phyloP scores from a whole-genome alignment of 2,797 vertebrate species.

The Darevskia mixta region DNA sequence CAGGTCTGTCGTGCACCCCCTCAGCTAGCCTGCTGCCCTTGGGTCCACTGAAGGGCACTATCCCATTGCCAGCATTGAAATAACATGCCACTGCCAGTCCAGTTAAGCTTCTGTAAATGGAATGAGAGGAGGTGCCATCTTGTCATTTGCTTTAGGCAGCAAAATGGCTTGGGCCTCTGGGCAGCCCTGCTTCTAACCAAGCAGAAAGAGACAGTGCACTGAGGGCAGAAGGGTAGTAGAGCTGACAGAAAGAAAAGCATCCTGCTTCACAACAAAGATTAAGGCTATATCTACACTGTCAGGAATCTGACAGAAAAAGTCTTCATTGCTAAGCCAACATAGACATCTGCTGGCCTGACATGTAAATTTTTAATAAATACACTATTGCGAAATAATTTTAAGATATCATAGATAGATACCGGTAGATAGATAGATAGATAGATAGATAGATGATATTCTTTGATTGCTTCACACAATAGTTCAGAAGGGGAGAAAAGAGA shows the following conservation, averaged over 20 bases:
- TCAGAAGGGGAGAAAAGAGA: neutral
- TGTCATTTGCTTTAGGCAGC: too few relatives aligned
- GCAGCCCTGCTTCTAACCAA: neutral
- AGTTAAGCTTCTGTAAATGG: too few relatives aligned
- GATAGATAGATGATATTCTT: neutral
- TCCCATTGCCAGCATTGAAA: too few relatives aligned
- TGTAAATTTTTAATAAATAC: neutral
- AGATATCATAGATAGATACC: neutral
- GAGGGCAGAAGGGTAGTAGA: neutral
- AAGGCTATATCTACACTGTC: neutral
- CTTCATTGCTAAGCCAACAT: slow-evolving; percentile 23
- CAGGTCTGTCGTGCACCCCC: too few relatives aligned
- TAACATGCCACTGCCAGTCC: too few relatives aligned
- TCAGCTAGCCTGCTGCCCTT: too few relatives aligned
- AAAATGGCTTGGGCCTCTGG: too few relatives aligned
- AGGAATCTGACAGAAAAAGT: neutral
- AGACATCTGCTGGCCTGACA: slow-evolving; percentile 35
- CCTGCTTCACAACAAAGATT: neutral
- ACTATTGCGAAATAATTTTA: neutral
- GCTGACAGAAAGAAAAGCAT: neutral
- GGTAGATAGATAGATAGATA: too few relatives aligned
- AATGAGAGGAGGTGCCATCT: too few relatives aligned
- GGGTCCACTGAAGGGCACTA: too few relatives aligned
- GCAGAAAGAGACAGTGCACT: neutral
- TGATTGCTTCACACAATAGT: too few relatives aligned